phyloP scores from a whole-genome alignment of 2,888 invertebrate species.

The Serripes groenlandicus region DNA sequence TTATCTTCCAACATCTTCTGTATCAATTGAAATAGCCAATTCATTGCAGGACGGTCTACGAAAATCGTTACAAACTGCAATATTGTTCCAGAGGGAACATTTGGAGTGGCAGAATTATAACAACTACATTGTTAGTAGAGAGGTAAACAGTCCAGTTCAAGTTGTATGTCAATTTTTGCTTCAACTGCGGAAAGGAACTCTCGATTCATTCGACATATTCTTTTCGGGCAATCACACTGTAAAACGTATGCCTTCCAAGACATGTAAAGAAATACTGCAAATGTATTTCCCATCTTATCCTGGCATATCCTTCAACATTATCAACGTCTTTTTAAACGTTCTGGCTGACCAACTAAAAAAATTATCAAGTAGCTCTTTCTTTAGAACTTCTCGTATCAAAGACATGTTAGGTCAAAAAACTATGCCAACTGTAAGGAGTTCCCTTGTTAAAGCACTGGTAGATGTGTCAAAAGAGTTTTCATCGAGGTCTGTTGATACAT shows the following conservation, averaged over 20 bases:
- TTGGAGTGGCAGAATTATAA: slow-evolving; percentile 61
- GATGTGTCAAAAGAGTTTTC: slow-evolving; percentile 59
- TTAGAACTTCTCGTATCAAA: slow-evolving; percentile 49
- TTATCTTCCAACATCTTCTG: slow-evolving; percentile 46
- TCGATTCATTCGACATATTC: slow-evolving; percentile 62
- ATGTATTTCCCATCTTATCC: slow-evolving; percentile 43
- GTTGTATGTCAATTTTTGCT: slow-evolving; percentile 72
- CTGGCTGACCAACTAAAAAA: slow-evolving; percentile 78
- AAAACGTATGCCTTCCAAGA: slow-evolving; percentile 36
- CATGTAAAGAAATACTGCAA: slow-evolving; percentile 57
- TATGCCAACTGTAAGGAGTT: slow-evolving; percentile 32
- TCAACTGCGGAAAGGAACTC: slow-evolving; percentile 30
- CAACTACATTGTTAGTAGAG: slow-evolving; percentile 58
- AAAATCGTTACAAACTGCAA: slow-evolving; percentile 67
- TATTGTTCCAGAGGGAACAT: slow-evolving; percentile 60
- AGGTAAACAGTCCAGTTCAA: slow-evolving; percentile 71
- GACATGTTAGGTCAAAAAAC: slow-evolving; percentile 57
- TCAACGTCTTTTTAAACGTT: slow-evolving; percentile 68
- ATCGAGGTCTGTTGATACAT: slow-evolving; percentile 44
- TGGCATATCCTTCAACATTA: slow-evolving; percentile 64
- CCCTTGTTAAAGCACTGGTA: slow-evolving; percentile 44
- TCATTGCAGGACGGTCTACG: slow-evolving; percentile 65
- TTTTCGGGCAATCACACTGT: slow-evolving; percentile 45
- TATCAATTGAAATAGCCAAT: slow-evolving; percentile 73
- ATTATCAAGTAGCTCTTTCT: slow-evolving; percentile 71